These are phyloP conservation scores for Pipistrellus pygmaeus DNA, from an alignment of 2,797 vertebrate species.

Conservation along the genomic window DNA sequence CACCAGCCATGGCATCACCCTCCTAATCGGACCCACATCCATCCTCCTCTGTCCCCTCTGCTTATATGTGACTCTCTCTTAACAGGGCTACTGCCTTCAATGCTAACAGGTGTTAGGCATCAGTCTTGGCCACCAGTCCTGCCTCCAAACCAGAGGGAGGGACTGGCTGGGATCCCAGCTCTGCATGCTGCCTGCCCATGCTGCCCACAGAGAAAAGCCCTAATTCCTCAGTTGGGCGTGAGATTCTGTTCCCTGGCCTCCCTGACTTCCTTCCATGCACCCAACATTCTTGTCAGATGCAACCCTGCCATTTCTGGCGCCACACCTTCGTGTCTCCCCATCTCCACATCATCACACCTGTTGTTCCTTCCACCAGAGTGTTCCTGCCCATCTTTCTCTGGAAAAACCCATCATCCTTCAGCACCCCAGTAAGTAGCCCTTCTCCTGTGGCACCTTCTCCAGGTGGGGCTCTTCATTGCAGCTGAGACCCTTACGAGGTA, in stretches of 20 bases:
- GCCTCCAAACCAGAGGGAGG: neutral
- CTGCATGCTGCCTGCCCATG: neutral
- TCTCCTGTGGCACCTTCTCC: neutral
- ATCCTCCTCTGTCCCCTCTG: neutral
- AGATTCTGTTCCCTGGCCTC: neutral
- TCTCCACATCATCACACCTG: neutral
- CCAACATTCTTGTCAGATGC: neutral
- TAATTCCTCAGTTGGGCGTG: neutral
- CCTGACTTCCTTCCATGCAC: neutral
- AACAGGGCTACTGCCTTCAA: neutral
- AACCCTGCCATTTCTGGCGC: neutral
- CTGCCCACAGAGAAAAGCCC: neutral
- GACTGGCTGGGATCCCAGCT: neutral
- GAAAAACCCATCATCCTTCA: neutral
- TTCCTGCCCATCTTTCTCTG: neutral
- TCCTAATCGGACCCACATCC: neutral
- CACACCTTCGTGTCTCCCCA: neutral
- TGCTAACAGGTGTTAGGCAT: neutral
- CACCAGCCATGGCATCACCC: neutral
- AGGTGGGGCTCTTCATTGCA: conserved; percentile 6
- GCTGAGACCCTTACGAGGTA: neutral
- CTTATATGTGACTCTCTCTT: neutral
- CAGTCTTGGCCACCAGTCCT: neutral
- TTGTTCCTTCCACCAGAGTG: neutral
- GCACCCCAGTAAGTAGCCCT: neutral